These are phyloP conservation scores for Chironomus riparius DNA, from an alignment of 2,888 invertebrate species.

Conservation along the genomic window DNA sequence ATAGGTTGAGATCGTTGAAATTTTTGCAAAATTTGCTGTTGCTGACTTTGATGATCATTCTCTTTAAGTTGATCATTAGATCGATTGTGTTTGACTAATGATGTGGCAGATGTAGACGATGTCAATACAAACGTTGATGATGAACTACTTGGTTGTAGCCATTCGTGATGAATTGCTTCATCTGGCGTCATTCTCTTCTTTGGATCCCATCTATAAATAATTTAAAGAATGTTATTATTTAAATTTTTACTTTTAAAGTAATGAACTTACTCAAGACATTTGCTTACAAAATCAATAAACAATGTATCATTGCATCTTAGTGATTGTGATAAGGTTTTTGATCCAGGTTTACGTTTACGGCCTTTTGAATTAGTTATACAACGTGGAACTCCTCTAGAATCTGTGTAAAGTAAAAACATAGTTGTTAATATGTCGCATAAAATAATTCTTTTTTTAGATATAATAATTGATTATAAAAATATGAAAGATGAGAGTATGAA, in stretches of 20 bases:
- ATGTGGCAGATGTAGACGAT: conserved; percentile 37
- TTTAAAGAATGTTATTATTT: not conserved
- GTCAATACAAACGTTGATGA: conserved; percentile 34
- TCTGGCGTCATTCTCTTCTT: conserved; percentile 83
- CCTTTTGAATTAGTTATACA: conserved; percentile 90
- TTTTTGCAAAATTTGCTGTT: conserved; percentile 28
- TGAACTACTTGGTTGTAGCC: conserved; percentile 56
- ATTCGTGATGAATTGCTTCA: conserved; percentile 83
- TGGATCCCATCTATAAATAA: conserved; percentile 72
- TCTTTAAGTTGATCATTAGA: conserved; percentile 25
- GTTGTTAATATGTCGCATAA: not conserved
- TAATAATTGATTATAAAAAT: not conserved
- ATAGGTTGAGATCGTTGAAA: conserved; percentile 32
- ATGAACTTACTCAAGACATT: conserved; percentile 82
- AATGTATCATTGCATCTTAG: conserved; percentile 77
- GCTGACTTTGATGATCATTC: conserved; percentile 29
- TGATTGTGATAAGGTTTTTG: conserved; percentile 70
- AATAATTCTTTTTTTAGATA: too few species aligned
- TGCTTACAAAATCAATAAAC: conserved; percentile 83
- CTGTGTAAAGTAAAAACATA: conserved; percentile 40
- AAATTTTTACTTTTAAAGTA: too few species aligned
- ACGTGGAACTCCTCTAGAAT: conserved; percentile 84
- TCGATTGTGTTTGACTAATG: conserved; percentile 33
- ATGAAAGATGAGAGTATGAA: not conserved
- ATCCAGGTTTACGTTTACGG: conserved; percentile 78